Evolutionary conservation across 2,888 invertebrate genomes (phyloP).

Genomic region (Phoronis australis): DNA sequence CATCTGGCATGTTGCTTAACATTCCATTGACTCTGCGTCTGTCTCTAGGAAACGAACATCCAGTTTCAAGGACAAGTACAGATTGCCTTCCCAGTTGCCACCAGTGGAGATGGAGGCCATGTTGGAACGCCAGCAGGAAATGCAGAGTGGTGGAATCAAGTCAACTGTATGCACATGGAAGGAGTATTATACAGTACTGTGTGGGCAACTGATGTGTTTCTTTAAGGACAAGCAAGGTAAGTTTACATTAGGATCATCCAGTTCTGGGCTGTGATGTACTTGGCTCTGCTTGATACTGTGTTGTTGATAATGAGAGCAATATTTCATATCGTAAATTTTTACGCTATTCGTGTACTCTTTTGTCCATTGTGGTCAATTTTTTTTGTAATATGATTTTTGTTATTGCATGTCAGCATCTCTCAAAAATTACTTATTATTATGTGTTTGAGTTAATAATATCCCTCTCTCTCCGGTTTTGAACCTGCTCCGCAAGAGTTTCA

Average conservation of each 20-base stretch:
- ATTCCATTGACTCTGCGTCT: too few relatives aligned
- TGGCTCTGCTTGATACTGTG: not conserved
- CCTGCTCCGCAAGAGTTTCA: too few relatives aligned
- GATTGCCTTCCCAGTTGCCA: slow-evolving; percentile 59
- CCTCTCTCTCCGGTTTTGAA: too few relatives aligned
- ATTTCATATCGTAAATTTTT: too few relatives aligned
- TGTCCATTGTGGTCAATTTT: too few relatives aligned
- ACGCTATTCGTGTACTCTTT: too few relatives aligned
- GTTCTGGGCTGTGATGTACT: not conserved
- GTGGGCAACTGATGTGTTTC: slow-evolving; percentile 95
- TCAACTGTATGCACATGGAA: slow-evolving; percentile 96
- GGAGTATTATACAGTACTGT: slow-evolving; percentile 86
- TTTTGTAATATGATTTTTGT: too few relatives aligned
- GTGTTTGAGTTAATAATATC: too few relatives aligned
- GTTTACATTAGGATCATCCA: not conserved
- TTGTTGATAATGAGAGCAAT: not conserved
- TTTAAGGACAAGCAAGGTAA: slow-evolving; percentile 79
- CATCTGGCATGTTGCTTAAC: too few relatives aligned
- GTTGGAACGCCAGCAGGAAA: slow-evolving; percentile 90
- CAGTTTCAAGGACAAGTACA: slow-evolving; percentile 63
- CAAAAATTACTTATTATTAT: too few relatives aligned
- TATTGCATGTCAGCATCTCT: too few relatives aligned
- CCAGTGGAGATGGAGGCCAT: slow-evolving; percentile 87
- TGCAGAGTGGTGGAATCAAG: slow-evolving; percentile 86
- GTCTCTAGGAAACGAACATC: slow-evolving; percentile 80